Conservation (phyloP, 2,888 invertebrate genomes). For the Diaperis boleti region DNA sequence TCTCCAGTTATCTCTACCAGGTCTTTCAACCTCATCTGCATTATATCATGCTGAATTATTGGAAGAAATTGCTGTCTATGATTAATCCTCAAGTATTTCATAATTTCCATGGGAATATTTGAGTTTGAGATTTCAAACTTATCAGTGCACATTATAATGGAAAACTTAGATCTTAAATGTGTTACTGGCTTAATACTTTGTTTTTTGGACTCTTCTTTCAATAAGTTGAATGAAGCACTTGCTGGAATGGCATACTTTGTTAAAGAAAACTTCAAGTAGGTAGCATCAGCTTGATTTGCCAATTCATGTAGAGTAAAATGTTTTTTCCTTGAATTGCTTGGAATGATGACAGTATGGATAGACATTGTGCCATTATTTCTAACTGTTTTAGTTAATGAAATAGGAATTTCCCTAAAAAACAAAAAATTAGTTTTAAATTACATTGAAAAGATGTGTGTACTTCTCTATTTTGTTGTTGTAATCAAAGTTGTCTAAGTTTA, state of each 20-base stretch:
- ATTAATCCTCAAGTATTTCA: constrained; percentile 69
- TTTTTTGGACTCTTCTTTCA: constrained; percentile 67
- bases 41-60: constrained; percentile 84
- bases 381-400: constrained; percentile 80
- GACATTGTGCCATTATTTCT: constrained; percentile 87
- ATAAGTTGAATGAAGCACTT: constrained; percentile 79
- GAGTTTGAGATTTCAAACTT: constrained; percentile 59
- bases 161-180: constrained; percentile 80
- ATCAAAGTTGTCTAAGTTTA: constrained; percentile 75
- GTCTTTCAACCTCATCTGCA: constrained; percentile 84
- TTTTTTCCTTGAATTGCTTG: constrained; percentile 69
- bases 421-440: not conserved
- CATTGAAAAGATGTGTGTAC: no score
- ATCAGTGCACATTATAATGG: constrained; percentile 84
- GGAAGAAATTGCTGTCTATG: constrained; percentile 80
- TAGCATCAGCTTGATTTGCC: constrained; percentile 72
- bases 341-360: constrained; percentile 79
- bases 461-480: constrained; percentile 71
- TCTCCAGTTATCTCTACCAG: constrained; percentile 75
- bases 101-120: constrained; percentile 58
- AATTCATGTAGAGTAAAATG: constrained; percentile 72
- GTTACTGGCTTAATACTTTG: constrained; percentile 71
- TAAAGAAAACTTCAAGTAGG: constrained; percentile 74
- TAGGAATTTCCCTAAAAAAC: constrained; percentile 71
- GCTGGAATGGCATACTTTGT: constrained; percentile 82